Conservation (phyloP, 2,797 vertebrate genomes). For the Gymnopithys bicolor region DNA sequence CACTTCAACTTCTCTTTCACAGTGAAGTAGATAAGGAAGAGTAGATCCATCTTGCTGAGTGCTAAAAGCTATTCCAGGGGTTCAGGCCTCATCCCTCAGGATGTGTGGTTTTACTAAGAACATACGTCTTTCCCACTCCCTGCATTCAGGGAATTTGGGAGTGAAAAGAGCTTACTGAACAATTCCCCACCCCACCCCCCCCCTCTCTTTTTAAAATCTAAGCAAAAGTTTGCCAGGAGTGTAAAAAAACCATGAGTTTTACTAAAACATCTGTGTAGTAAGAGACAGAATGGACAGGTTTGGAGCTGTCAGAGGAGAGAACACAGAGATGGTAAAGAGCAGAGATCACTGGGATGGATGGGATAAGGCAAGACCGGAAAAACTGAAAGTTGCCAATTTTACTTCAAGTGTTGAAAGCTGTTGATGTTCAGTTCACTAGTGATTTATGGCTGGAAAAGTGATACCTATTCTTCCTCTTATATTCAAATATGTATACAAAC, state of each 20-base stretch:
- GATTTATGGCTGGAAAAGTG: not conserved
- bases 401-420: not conserved
- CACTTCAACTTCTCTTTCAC: not conserved
- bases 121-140: not conserved
- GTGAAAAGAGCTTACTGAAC: not conserved
- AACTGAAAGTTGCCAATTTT: not conserved
- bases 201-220: not conserved
- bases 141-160: not conserved
- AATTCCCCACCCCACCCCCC: not conserved
- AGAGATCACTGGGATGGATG: not conserved
- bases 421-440: not conserved
- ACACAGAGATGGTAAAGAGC: not conserved
- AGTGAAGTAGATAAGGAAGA: not conserved
- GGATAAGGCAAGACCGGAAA: not conserved
- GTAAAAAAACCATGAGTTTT: not conserved
- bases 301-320: not conserved
- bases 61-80: not conserved
- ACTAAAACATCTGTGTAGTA: not conserved
- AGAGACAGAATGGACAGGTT: not conserved
- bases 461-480: not conserved
- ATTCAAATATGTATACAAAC: not conserved
- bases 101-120: not conserved
- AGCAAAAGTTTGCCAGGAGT: not conserved
- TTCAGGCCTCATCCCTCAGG: not conserved
- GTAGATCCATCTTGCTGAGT: not conserved